Conservation (phyloP, 2,888 invertebrate genomes). For the Tortrix viridana region DNA sequence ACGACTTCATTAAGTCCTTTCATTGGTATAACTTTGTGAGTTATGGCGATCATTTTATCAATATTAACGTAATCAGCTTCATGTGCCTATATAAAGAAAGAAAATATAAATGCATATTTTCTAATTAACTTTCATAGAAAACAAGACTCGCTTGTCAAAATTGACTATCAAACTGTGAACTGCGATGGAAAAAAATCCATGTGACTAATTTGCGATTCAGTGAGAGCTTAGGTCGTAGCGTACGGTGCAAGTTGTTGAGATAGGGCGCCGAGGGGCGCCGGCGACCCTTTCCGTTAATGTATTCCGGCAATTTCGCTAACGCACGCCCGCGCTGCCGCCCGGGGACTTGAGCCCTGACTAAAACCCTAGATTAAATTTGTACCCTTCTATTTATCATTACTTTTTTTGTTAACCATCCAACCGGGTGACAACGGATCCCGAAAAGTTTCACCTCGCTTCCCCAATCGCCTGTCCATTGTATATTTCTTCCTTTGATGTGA, state of each 20-base stretch:
- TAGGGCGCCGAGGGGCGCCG: constrained; percentile 56
- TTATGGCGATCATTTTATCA: constrained; percentile 50
- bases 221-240: constrained; percentile 60
- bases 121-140: constrained; percentile 24
- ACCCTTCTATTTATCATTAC: constrained; percentile 66
- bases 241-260: constrained; percentile 70
- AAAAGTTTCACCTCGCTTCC: constrained; percentile 23
- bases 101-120: too few relatives aligned
- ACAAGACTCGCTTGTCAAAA: constrained; percentile 36
- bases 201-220: constrained; percentile 58
- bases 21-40: constrained; percentile 55
- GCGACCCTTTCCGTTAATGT: constrained; percentile 68
- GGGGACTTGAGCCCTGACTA: constrained; percentile 57
- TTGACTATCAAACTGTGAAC: constrained; percentile 22
- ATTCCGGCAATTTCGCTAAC: constrained; percentile 75
- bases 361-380: constrained; percentile 73
- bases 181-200: constrained; percentile 36
- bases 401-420: constrained; percentile 58
- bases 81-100: constrained; percentile 6
- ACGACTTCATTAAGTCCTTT: constrained; percentile 65
- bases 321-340: constrained; percentile 47
- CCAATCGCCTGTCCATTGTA: constrained; percentile 22
- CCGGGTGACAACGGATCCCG: constrained; percentile 42
- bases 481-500: constrained; percentile 18
- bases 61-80: constrained; percentile 8